Evolutionary conservation across 2,797 vertebrate species (phyloP), one percentile per base, ranked within the genome.

Genomic region (Harpagifer antarcticus): DNA sequence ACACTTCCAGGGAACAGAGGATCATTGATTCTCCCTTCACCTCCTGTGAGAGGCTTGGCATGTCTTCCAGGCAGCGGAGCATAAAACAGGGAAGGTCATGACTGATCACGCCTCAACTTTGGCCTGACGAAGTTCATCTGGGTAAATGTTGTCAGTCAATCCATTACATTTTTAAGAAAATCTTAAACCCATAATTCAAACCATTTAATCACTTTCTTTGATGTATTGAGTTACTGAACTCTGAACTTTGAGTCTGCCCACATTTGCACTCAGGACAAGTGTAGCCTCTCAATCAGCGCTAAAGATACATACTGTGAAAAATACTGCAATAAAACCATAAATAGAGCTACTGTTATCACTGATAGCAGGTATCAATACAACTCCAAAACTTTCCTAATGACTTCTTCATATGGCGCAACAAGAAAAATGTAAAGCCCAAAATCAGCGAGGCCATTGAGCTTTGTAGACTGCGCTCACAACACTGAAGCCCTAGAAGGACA

Each of bases 51-150:
- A 66, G 9, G 12, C 17, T 37, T n/a, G 37, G 52, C 55, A 6
- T 76, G 69, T 55, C 72, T 78, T 47, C 14, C 43, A 59, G 63
- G 68, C 68, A 68, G 59, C 43, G 2, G 47, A 67, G 61, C n/a
- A 15, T 37, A 19, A 57, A 48, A 64, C 43, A 31, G 12, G 17
- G 27, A 71, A 71, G 47, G 66, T 74, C 56, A 71, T 19, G 16
- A 56, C 49, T 48, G 33, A 66, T 10, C 27, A 31, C 1, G 27
- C 47, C 50, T 67, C 9, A 11, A 61, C 61, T 49, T 27, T 43
- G 20, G 20, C 53, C 27, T 16, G 19, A 69, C 10, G 3, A 23
- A 50, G 48, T 48, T 54, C n/a, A 19, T 61, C 17, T 20, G 9
- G 20, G 13, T 3, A 61, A 61, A 61, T 43, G 45, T 23, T 63